phyloP scores from a whole-genome alignment of 2,888 invertebrate genomes.

The Steinernema carpocapsae region DNA sequence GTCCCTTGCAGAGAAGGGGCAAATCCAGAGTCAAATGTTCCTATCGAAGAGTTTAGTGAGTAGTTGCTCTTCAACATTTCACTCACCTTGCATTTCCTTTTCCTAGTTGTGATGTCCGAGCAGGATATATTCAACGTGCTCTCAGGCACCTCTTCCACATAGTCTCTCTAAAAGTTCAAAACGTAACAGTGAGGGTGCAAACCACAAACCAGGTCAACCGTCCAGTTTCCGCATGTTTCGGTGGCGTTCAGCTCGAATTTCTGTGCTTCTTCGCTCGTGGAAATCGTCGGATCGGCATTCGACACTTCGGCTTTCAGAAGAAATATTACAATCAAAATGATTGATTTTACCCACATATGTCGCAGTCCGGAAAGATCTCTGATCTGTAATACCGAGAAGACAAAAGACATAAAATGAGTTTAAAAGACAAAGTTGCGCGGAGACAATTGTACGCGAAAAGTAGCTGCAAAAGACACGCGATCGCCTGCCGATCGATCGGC shows the following conservation, averaged over 20 bases:
- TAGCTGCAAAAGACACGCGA: background rate
- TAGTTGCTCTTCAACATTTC: background rate
- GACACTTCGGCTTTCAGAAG: background rate
- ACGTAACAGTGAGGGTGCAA: too few relatives aligned
- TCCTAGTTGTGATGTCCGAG: background rate
- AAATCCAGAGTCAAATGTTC: background rate
- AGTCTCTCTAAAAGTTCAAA: constrained; percentile 10
- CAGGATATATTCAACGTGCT: background rate
- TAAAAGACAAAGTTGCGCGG: background rate
- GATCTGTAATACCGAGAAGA: constrained; percentile 9
- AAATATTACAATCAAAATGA: background rate
- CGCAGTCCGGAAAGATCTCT: background rate
- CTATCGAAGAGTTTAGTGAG: background rate
- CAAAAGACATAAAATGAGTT: background rate
- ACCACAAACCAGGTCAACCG: constrained; percentile 12
- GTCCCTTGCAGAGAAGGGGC: background rate
- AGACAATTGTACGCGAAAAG: background rate
- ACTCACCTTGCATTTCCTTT: constrained; percentile 7
- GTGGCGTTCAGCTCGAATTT: background rate
- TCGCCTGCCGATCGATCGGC: constrained; percentile 14
- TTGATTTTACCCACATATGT: background rate
- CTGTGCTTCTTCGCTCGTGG: background rate
- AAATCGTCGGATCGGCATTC: background rate
- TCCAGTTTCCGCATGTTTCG: constrained; percentile 18
- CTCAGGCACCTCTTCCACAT: background rate